A percentile compares a stretch with the other conserved stretches of the same genome.
Evolutionary conservation across 2,797 vertebrate genomes (phyloP).

Genomic region (Pristis pectinata): DNA sequence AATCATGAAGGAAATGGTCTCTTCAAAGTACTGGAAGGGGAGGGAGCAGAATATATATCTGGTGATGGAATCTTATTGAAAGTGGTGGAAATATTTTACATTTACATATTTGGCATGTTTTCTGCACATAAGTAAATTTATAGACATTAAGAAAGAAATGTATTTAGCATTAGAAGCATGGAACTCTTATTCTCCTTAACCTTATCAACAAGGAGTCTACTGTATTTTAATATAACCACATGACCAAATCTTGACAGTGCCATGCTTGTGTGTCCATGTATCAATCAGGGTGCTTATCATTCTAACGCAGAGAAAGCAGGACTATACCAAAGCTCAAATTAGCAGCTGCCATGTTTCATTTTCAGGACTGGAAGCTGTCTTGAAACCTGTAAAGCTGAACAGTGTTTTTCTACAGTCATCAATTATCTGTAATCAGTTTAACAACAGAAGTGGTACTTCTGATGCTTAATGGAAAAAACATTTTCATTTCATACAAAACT

Average conservation of each 20-base stretch:
- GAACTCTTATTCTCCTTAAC: background rate
- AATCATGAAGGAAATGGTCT: too few relatives aligned
- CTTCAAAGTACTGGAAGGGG: too few relatives aligned
- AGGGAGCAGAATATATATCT: too few relatives aligned
- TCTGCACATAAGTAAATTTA: background rate
- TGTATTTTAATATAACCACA: constrained; percentile 22
- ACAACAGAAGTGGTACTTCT: background rate
- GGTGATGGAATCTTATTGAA: too few relatives aligned
- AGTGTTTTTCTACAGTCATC: constrained; percentile 39
- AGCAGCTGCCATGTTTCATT: constrained; percentile 3
- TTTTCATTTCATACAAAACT: background rate
- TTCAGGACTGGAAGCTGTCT: constrained; percentile 30
- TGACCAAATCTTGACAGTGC: background rate
- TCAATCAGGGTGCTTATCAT: background rate
- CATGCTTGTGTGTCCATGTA: background rate
- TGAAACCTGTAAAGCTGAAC: background rate
- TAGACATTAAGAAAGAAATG: background rate
- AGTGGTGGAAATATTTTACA: too few relatives aligned
- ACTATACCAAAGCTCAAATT: constrained; percentile 19
- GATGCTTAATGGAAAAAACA: background rate
- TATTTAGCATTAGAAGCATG: background rate
- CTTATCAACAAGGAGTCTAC: constrained; percentile 8
- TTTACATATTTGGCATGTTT: background rate
- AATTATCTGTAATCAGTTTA: constrained; percentile 31
- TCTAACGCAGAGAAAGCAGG: background rate